Base-by-base conservation (phyloP, 2,113 vertebrate species). In the Dolichotis patagonum region DNA sequence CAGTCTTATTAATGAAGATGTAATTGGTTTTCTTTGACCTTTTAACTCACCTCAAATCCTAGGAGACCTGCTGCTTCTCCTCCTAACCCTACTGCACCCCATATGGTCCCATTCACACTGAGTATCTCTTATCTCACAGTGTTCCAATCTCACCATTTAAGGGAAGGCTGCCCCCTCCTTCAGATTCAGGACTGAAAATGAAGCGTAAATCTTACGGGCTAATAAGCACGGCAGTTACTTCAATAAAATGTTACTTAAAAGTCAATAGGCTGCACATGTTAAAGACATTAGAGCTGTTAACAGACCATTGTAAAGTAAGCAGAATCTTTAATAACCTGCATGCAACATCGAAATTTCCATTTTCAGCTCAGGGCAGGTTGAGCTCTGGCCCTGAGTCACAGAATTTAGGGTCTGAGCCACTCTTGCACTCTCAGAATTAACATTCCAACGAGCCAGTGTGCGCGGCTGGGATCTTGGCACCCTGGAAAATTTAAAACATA, bases 151-250 rank as follows among this genome's bases (percentile, higher is more conserved):
- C 63, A 67, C 88, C 81, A 96, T 94, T 90, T 81, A 17, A 93
- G 96, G 77, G 80, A 97, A 97, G 90, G 90, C 94, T 92, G 95
- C 80, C 62, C 46, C 88, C 71, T 95, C 88, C 90, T 90, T 98
- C 98, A 98, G 97, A 98, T 97, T 98, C 95, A 94, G 96, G 98
- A 98, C 98, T 98, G 98, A 99, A 99, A 99, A 99, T 98, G 98
- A 99, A 99, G 99, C 98, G 98, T 98, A 99, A 99, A 99, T 99
- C 99, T 99, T 99, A 99, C 98, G 96, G 98, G 98, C 99, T 99
- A 99, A 99, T 99, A 99, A 99, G 98, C 98, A 90, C 98, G 98
- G 98, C 98, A 98, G 98, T 98, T 98, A 98, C 98, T 98, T 99
- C 99, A 98, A 99, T 99, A 99, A 99, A 99, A 99, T 94, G 97